Conservation (phyloP, 30 jellyfish, hydroid and myxozoan genomes). For the Calvadosia cruxmelitensis region DNA sequence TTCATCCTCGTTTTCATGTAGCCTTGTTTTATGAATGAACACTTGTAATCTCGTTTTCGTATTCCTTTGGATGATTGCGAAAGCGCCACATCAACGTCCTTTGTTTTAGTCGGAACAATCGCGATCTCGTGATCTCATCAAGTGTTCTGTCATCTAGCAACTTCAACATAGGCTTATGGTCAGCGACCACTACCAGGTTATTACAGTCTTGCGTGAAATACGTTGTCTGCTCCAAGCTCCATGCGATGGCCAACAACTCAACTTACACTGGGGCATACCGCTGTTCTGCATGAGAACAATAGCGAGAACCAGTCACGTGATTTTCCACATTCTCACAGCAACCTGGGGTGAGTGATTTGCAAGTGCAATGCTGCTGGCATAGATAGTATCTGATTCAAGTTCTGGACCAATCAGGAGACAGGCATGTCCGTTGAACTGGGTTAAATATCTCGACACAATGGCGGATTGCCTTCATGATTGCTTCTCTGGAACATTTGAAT, state of each 20-base stretch:
- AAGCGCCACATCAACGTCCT: not conserved
- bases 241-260: slow-evolving; percentile 1
- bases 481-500: not conserved
- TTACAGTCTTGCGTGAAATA: not conserved
- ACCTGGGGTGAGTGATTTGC: not conserved
- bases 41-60: too few species aligned
- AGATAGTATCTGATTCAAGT: not conserved
- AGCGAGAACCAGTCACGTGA: not conserved
- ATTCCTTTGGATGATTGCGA: too few species aligned
- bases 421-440: not conserved
- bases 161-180: not conserved
- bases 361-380: not conserved
- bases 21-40: too few species aligned
- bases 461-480: not conserved
- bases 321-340: not conserved
- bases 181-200: not conserved
- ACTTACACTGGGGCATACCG: slow-evolving; percentile 18
- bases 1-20: too few species aligned
- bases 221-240: not conserved
- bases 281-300: not conserved
- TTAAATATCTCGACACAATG: not conserved
- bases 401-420: slow-evolving; percentile 1
- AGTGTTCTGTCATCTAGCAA: not conserved
- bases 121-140: not conserved
- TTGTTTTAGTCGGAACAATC: not conserved